Evolutionary conservation across 1,140 invertebrate species (phyloP).

Genomic region (Pseudomyrmex concolor): DNA sequence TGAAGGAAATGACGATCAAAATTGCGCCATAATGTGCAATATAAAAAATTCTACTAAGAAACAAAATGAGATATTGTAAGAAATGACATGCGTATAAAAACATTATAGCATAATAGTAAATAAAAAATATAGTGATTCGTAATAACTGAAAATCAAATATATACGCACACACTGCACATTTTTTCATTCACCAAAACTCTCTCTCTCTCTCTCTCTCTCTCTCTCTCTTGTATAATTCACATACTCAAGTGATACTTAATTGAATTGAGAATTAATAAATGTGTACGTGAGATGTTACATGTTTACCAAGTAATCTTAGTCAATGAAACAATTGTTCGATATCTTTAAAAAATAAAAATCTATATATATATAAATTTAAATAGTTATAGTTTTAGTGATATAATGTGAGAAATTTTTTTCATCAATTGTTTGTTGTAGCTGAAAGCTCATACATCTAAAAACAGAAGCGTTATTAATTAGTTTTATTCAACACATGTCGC

Average conservation of each 20-base stretch:
- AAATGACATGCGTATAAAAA: slow-evolving; percentile 53
- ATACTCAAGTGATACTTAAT: background rate
- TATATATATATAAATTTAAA: background rate
- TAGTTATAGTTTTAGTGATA: slow-evolving; percentile 31
- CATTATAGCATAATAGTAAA: slow-evolving; percentile 32
- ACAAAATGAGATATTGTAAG: slow-evolving; percentile 47
- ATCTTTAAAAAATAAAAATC: slow-evolving; percentile 14
- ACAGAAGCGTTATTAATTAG: slow-evolving; percentile 40
- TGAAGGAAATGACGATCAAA: slow-evolving; percentile 34
- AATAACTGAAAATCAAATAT: slow-evolving; percentile 64
- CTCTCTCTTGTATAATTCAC: slow-evolving; percentile 12
- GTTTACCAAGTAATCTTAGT: slow-evolving; percentile 31
- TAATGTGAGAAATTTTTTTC: slow-evolving; percentile 17
- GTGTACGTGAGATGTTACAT: slow-evolving; percentile 11
- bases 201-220: background rate
- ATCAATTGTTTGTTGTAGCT: background rate
- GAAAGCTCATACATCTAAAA: slow-evolving; percentile 36
- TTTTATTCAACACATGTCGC: slow-evolving; percentile 35
- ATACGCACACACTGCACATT: slow-evolving; percentile 28
- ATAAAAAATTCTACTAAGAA: slow-evolving; percentile 5
- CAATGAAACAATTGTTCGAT: slow-evolving; percentile 13
- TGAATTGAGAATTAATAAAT: slow-evolving; percentile 23
- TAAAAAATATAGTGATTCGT: slow-evolving; percentile 57
- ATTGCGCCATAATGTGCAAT: slow-evolving; percentile 8
- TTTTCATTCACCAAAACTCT: slow-evolving; percentile 28